These are phyloP conservation scores for Erebia ligea DNA, from an alignment of 2,888 invertebrate species.

Conservation along the genomic window DNA sequence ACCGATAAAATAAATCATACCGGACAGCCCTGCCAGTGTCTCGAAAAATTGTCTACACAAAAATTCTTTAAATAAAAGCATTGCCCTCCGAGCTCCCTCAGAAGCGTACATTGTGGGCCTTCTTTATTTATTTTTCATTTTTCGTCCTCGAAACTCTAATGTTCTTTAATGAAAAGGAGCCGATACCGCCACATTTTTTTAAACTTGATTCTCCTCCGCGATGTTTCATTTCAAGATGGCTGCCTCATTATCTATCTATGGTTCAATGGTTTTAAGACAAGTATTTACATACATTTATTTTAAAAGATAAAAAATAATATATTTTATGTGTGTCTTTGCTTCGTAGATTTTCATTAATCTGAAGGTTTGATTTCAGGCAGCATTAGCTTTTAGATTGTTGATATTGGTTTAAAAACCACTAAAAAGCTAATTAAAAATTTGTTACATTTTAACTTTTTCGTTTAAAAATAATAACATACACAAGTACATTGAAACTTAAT, in stretches of 20 bases:
- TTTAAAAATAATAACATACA: too few relatives aligned
- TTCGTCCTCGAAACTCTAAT: conserved; percentile 73
- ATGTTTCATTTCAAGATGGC: conserved; percentile 60
- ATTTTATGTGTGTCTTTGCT: neutral
- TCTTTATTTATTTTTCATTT: conserved; percentile 70
- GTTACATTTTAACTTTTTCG: too few relatives aligned
- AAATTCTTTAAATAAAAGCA: conserved; percentile 42
- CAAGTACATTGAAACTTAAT: too few relatives aligned
- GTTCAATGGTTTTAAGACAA: conserved; percentile 44
- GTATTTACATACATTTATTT: neutral
- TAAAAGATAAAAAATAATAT: neutral
- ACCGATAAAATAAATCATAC: conserved; percentile 25
- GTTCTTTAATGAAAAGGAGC: conserved; percentile 76
- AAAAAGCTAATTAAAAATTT: too few relatives aligned
- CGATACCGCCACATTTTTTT: conserved; percentile 60
- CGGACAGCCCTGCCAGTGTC: conserved; percentile 19
- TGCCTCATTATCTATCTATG: conserved; percentile 60
- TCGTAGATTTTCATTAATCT: too few relatives aligned
- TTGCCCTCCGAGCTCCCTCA: conserved; percentile 45
- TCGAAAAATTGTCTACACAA: conserved; percentile 30
- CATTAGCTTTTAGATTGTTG: too few relatives aligned
- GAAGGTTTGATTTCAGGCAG: too few relatives aligned
- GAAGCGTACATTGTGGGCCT: conserved; percentile 57
- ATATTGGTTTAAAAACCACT: too few relatives aligned
- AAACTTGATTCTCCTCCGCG: conserved; percentile 45